phyloP scores from a whole-genome alignment of 2,888 invertebrate species.

The Drosophila nr. perissopoda region DNA sequence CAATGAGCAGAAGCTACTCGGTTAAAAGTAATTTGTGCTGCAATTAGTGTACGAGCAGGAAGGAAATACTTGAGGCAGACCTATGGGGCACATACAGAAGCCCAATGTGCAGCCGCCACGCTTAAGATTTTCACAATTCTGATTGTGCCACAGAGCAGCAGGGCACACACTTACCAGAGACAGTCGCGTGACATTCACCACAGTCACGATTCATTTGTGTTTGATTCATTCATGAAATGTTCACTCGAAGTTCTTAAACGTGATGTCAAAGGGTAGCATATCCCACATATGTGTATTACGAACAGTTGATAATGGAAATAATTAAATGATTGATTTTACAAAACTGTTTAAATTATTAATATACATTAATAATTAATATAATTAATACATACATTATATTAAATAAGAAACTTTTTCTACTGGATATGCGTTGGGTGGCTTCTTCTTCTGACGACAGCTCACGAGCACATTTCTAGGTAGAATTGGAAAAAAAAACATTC shows the following conservation, averaged over 20 bases:
- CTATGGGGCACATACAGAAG: slow-evolving; percentile 16
- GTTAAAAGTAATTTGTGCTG: slow-evolving; percentile 69
- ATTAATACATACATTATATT: too few relatives aligned
- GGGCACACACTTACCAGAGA: slow-evolving; percentile 10
- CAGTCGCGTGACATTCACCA: slow-evolving; percentile 25
- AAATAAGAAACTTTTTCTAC: not conserved
- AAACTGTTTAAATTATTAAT: not conserved
- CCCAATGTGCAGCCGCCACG: slow-evolving; percentile 24
- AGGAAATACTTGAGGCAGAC: slow-evolving; percentile 51
- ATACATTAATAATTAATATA: too few relatives aligned
- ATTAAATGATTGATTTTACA: not conserved
- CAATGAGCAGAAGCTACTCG: slow-evolving; percentile 55
- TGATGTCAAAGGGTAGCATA: not conserved
- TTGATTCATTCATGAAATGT: not conserved
- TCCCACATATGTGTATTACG: not conserved
- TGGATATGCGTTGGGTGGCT: not conserved
- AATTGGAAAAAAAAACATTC: not conserved
- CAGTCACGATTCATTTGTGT: slow-evolving; percentile 12
- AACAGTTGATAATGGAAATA: not conserved
- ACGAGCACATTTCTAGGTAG: slow-evolving; percentile 24
- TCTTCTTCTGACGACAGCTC: slow-evolving; percentile 9
- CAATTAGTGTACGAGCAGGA: slow-evolving; percentile 59
- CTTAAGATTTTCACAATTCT: slow-evolving; percentile 38
- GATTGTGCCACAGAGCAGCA: slow-evolving; percentile 25
- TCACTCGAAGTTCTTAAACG: not conserved